These are phyloP conservation scores for Apamea crenata DNA, from an alignment of 2,888 invertebrate species.

Conservation along the genomic window DNA sequence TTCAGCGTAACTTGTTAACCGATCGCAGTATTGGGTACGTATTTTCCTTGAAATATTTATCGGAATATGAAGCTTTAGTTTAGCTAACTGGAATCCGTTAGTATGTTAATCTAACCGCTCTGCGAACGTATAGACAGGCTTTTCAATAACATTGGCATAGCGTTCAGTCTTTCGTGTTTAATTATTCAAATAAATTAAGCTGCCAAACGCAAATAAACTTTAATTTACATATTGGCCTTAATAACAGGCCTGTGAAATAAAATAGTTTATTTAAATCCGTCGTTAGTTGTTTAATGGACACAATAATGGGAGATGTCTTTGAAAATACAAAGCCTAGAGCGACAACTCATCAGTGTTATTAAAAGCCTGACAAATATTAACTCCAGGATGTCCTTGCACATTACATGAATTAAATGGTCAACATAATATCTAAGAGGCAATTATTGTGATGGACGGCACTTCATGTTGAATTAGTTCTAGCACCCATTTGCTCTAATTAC, in stretches of 20 bases:
- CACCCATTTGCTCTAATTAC: slow-evolving; percentile 41
- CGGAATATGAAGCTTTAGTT: slow-evolving; percentile 17
- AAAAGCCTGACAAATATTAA: slow-evolving; percentile 36
- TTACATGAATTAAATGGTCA: slow-evolving; percentile 57
- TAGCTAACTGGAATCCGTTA: slow-evolving; percentile 10
- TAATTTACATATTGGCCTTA: slow-evolving; percentile 52
- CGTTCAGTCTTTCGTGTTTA: slow-evolving; percentile 39
- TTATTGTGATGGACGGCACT: slow-evolving; percentile 50
- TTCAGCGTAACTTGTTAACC: background rate
- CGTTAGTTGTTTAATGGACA: slow-evolving; percentile 14
- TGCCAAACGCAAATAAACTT: slow-evolving; percentile 48
- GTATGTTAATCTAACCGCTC: slow-evolving; percentile 26
- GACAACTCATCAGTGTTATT: slow-evolving; percentile 28
- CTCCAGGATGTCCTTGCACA: slow-evolving; percentile 35
- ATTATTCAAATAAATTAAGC: slow-evolving; percentile 51
- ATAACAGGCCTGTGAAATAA: slow-evolving; percentile 39
- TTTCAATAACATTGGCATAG: slow-evolving; percentile 26
- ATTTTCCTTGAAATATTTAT: slow-evolving; percentile 22
- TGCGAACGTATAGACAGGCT: background rate
- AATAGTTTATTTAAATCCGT: slow-evolving; percentile 37
- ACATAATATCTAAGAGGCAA: slow-evolving; percentile 49
- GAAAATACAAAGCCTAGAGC: background rate
- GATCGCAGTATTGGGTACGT: slow-evolving; percentile 7
- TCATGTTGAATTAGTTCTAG: slow-evolving; percentile 47
- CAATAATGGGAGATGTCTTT: slow-evolving; percentile 9